Base-by-base conservation (phyloP, 2,113 vertebrate genomes). In the Meleagris gallopavo region DNA sequence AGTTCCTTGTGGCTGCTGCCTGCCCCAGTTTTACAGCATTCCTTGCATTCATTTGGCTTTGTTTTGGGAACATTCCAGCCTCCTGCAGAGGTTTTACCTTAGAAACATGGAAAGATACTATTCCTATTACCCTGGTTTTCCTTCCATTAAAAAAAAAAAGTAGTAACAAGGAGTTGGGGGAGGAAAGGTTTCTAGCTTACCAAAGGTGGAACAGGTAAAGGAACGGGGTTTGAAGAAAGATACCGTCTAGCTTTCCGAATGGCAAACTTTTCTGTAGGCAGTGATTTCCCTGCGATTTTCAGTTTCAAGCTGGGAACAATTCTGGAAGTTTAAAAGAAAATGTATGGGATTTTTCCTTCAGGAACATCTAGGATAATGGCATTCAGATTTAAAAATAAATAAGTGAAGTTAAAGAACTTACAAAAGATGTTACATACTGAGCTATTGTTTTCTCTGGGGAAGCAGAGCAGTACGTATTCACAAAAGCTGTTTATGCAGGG, bases 211-310 rank as follows among this genome's bases (percentile, higher is more conserved):
- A 98, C 97, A 52, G 99, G 98, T 92, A 99, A 97, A 62, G 98
- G 97, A 95, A 98, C 7, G 0, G 98, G 98, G n/a, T 98, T 98
- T 88, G 98, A 97, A 60, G 97, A 96, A 61, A 99, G 98, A 86
- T 99, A 99, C 24, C 99, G 98, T 13, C 99, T 98, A 20, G 99
- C 98, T 96, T 99, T 99, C 76, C 99, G 98, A 97, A 99, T 99
- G 11, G 99, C 99, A 98, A 99, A 99, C 97, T 99, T 99, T 96
- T 99, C 99, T 5, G 99, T 99, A 64, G 99, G 99, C 83, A 99
- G 97, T 88, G 99, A 99, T 93, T 99, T 99, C 75, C 99, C 99
- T n/a, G 99, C 99, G 82, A 99, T 99, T 98, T 99, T 99, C 98
- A 99, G 98, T 97, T 99, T 99, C 94, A 99, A 97, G 54, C 97